phyloP scores from a whole-genome alignment of 2,113 vertebrate species.

The Myotis davidii region DNA sequence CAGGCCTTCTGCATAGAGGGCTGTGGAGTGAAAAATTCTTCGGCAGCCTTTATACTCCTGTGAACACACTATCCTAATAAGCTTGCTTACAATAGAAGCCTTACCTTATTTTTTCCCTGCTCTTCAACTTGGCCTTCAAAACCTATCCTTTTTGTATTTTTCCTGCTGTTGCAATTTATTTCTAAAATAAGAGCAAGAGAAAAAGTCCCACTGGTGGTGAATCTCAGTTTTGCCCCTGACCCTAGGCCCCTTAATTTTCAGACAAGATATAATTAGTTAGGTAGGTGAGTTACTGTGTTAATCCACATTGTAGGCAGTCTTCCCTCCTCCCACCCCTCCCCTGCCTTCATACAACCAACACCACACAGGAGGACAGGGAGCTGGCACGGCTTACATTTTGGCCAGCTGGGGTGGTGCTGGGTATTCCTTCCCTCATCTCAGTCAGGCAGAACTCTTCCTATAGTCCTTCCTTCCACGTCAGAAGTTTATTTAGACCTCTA shows the following conservation, averaged over 20 bases:
- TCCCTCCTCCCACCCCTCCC: background rate
- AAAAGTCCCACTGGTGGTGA: background rate
- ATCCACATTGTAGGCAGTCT: background rate
- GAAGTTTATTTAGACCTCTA: background rate
- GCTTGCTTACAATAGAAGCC: constrained; percentile 13
- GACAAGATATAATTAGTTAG: background rate
- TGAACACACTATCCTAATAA: background rate
- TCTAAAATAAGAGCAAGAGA: background rate
- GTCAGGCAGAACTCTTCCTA: background rate
- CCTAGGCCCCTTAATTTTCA: background rate
- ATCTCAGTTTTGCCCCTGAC: constrained; percentile 41
- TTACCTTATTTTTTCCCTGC: constrained; percentile 12
- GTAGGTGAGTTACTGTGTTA: background rate
- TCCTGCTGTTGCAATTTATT: constrained; percentile 39
- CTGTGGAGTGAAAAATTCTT: background rate
- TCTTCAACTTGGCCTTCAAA: constrained; percentile 67
- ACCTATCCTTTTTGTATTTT: constrained; percentile 53
- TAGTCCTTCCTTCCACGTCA: background rate
- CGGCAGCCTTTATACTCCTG: background rate
- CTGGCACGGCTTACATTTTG: too few species aligned
- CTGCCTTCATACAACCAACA: background rate
- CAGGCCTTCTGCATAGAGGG: background rate
- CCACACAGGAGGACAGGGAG: background rate
- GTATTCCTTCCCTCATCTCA: background rate
- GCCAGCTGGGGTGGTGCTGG: too few species aligned